phyloP scores from a whole-genome alignment of 2,888 invertebrate genomes.

The Pardosa pseudoannulata region DNA sequence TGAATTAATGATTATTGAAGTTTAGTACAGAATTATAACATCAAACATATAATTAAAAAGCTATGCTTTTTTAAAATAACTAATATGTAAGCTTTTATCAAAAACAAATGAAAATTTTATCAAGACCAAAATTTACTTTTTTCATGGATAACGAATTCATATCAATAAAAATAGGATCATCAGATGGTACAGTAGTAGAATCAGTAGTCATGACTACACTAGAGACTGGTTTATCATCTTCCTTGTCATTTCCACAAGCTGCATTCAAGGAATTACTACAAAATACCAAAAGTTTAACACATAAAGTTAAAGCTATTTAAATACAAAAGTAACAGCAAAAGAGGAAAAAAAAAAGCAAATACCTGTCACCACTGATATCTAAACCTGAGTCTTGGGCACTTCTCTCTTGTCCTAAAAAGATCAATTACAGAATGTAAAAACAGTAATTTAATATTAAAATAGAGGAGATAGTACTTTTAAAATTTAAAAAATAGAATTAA shows the following conservation, averaged over 20 bases:
- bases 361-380: conserved; percentile 68
- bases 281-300: not conserved
- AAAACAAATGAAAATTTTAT: not conserved
- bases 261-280: conserved; percentile 64
- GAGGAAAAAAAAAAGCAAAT: not conserved
- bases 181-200: conserved; percentile 26
- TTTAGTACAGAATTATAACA: too few relatives aligned
- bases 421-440: too few relatives aligned
- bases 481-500: too few relatives aligned
- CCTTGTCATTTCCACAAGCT: conserved; percentile 62
- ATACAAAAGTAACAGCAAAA: not conserved
- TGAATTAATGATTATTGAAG: too few relatives aligned
- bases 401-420: conserved; percentile 50
- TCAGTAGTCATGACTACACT: conserved; percentile 60
- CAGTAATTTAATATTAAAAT: too few relatives aligned
- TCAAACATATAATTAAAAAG: too few relatives aligned
- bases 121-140: conserved; percentile 15
- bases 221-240: conserved; percentile 36
- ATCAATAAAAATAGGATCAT: conserved; percentile 42
- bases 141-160: conserved; percentile 53
- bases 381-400: conserved; percentile 63
- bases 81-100: too few relatives aligned
- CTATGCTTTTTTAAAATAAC: too few relatives aligned
- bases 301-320: not conserved
- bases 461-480: too few relatives aligned